Conservation (phyloP, 2,888 invertebrate species). For the Latrodectus elegans region DNA sequence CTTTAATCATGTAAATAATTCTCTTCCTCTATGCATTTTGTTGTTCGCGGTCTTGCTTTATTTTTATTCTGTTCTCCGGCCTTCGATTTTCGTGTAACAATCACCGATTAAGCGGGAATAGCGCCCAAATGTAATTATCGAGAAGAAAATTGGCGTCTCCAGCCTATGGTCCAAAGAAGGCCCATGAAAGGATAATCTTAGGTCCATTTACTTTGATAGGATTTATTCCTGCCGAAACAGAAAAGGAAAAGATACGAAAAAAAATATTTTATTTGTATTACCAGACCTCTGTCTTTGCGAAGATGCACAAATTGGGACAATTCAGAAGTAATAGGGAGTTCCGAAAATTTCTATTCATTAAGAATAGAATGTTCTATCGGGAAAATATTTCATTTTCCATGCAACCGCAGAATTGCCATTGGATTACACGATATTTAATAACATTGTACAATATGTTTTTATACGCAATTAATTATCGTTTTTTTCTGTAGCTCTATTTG, state of each 20-base stretch:
- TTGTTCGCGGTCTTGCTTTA: background rate
- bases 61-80: slow-evolving; percentile 5
- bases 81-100: slow-evolving; percentile 63
- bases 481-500: too few species aligned
- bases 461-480: too few species aligned
- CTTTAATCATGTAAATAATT: background rate
- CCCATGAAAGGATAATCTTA: slow-evolving; percentile 66
- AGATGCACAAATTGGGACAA: slow-evolving; percentile 39
- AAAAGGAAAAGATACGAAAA: background rate
- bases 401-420: too few species aligned
- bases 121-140: slow-evolving; percentile 68
- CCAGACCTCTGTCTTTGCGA: slow-evolving; percentile 15
- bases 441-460: too few species aligned
- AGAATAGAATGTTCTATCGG: background rate
- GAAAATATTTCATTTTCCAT: too few species aligned
- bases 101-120: slow-evolving; percentile 68
- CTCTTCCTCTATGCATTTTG: background rate
- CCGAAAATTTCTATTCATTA: background rate
- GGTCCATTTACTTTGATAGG: slow-evolving; percentile 67
- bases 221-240: slow-evolving; percentile 53
- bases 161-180: slow-evolving; percentile 48
- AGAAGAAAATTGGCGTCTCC: slow-evolving; percentile 60
- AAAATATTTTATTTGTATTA: slow-evolving; percentile 34
- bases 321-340: background rate
- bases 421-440: too few species aligned